These are phyloP conservation scores for Xylocopa sonorina DNA, from an alignment of 1,140 invertebrate species.

Conservation along the genomic window DNA sequence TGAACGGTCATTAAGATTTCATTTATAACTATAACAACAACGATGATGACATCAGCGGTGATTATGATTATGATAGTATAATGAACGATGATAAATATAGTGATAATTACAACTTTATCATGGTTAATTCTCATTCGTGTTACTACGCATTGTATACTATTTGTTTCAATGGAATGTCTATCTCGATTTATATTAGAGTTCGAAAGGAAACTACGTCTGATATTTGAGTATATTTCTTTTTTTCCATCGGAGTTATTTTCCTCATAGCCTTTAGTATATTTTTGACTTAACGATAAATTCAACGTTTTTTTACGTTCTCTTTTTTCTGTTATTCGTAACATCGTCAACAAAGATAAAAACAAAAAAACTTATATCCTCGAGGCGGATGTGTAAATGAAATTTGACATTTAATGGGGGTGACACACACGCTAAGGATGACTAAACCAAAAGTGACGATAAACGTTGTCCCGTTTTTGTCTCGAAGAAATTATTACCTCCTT, in stretches of 20 bases:
- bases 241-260: slow-evolving; percentile 34
- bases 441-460: slow-evolving; percentile 27
- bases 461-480: slow-evolving; percentile 30
- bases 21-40: slow-evolving; percentile 70
- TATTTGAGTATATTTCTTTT: slow-evolving; percentile 51
- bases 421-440: slow-evolving; percentile 17
- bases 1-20: slow-evolving; percentile 66
- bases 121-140: slow-evolving; percentile 50
- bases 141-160: slow-evolving; percentile 53
- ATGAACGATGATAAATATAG: slow-evolving; percentile 59
- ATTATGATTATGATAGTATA: slow-evolving; percentile 54
- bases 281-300: slow-evolving; percentile 34
- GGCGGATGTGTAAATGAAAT: not conserved
- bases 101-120: slow-evolving; percentile 57
- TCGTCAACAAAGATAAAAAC: not conserved
- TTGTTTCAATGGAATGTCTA: slow-evolving; percentile 49
- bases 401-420: slow-evolving; percentile 41
- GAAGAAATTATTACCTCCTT: slow-evolving; percentile 55
- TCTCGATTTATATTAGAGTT: slow-evolving; percentile 41
- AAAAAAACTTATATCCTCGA: slow-evolving; percentile 19
- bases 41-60: slow-evolving; percentile 62
- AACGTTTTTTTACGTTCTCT: too few species aligned
- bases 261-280: slow-evolving; percentile 25
- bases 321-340: slow-evolving; percentile 8
- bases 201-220: slow-evolving; percentile 38